These are phyloP conservation scores for Diorhabda sublineata DNA, from an alignment of 1,140 invertebrate species.

Conservation along the genomic window DNA sequence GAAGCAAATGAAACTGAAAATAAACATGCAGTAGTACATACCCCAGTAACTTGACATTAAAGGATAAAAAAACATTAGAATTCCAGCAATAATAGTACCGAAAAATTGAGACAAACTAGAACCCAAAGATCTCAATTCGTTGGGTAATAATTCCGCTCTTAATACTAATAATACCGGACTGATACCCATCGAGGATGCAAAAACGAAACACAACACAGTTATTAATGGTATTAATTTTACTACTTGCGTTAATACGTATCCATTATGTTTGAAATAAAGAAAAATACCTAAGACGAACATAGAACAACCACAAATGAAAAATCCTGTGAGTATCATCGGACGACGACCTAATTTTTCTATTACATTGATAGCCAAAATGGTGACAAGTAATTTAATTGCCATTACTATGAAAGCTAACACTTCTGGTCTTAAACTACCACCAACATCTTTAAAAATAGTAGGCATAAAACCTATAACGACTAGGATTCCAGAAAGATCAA, in stretches of 20 bases:
- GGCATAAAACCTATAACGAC: conserved; percentile 6
- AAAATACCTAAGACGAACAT: conserved; percentile 55
- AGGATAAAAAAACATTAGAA: background rate
- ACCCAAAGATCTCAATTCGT: conserved; percentile 69
- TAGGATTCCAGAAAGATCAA: conserved; percentile 71
- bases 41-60: conserved; percentile 6
- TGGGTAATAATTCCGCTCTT: conserved; percentile 77
- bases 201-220: conserved; percentile 62
- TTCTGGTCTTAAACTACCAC: conserved; percentile 48
- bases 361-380: conserved; percentile 61
- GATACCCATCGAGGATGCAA: conserved; percentile 67
- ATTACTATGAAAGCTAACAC: conserved; percentile 81
- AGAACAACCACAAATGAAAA: conserved; percentile 55
- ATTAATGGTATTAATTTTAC: conserved; percentile 62
- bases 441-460: conserved; percentile 5
- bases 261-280: conserved; percentile 55
- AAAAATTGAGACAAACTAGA: conserved; percentile 58
- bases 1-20: background rate
- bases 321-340: conserved; percentile 65
- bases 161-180: conserved; percentile 83
- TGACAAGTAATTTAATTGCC: conserved; percentile 64
- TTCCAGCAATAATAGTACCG: background rate
- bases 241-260: conserved; percentile 46
- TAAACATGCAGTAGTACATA: conserved; percentile 1
- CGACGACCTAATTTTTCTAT: conserved; percentile 67